Evolutionary conservation across 1,140 invertebrate species (phyloP).

Genomic region (Brachionus calyciflorus): DNA sequence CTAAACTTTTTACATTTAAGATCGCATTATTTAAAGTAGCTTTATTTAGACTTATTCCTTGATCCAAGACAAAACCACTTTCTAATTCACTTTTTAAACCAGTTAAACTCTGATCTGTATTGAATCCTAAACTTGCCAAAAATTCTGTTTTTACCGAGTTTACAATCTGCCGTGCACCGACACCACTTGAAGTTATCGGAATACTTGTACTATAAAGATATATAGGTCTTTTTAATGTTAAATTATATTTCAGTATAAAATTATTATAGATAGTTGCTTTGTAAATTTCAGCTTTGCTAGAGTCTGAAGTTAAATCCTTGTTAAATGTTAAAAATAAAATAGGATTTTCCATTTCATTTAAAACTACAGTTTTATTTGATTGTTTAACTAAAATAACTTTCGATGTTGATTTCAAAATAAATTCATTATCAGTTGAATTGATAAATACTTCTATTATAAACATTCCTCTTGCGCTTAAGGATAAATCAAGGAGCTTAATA

Average conservation of each 20-base stretch:
- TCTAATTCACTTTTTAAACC: not conserved
- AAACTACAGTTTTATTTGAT: not conserved
- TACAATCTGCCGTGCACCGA: too few species aligned
- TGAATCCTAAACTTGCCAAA: not conserved
- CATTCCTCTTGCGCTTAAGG: not conserved
- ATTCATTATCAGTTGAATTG: not conserved
- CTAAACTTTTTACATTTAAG: too few species aligned
- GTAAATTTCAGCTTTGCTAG: not conserved
- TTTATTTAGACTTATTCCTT: not conserved
- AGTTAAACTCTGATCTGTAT: not conserved
- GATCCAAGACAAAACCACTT: not conserved
- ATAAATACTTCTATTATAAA: not conserved
- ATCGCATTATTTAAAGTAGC: too few species aligned
- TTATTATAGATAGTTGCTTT: conserved; percentile 8
- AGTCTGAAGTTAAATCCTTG: not conserved
- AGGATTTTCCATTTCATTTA: not conserved
- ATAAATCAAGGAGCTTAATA: not conserved
- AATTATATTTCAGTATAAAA: not conserved
- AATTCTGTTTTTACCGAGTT: too few species aligned
- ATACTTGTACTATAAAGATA: not conserved
- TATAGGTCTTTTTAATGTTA: not conserved
- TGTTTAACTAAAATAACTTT: not conserved
- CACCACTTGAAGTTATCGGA: too few species aligned
- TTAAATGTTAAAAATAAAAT: not conserved
- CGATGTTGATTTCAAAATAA: not conserved